These are phyloP conservation scores for Luperina testacea DNA, from an alignment of 2,888 invertebrate species.

Conservation along the genomic window DNA sequence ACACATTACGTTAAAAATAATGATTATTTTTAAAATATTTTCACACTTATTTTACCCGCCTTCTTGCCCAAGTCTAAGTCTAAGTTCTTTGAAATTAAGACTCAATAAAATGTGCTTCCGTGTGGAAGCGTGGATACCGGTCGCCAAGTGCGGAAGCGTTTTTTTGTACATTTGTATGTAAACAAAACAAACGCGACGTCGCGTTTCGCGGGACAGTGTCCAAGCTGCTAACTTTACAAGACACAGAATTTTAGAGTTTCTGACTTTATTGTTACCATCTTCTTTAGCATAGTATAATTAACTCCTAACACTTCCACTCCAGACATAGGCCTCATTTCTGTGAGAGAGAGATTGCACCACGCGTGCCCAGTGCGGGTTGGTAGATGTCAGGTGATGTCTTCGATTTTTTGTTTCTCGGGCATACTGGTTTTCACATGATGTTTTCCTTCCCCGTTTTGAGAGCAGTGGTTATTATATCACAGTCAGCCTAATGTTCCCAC, in stretches of 20 bases:
- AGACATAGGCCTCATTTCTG: background rate
- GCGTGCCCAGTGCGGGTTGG: background rate
- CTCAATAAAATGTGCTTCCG: background rate
- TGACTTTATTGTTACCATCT: background rate
- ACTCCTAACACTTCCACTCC: background rate
- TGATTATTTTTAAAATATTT: constrained; percentile 2
- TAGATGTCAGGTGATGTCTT: background rate
- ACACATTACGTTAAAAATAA: background rate
- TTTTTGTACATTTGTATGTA: background rate
- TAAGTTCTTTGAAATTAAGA: background rate
- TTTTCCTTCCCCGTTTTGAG: background rate
- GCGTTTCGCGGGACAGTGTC: background rate
- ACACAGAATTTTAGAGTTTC: background rate
- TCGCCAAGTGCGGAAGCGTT: no score
- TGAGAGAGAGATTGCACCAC: background rate
- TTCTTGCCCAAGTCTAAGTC: background rate
- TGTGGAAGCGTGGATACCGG: background rate
- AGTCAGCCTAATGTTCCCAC: no score
- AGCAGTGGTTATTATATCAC: no score
- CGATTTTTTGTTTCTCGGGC: background rate
- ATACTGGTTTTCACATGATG: background rate
- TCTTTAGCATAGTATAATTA: background rate
- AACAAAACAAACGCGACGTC: background rate
- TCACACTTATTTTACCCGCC: background rate
- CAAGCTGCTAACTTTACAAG: background rate